phyloP scores from a whole-genome alignment of 2,888 invertebrate species.

The Antheraea assamensis region DNA sequence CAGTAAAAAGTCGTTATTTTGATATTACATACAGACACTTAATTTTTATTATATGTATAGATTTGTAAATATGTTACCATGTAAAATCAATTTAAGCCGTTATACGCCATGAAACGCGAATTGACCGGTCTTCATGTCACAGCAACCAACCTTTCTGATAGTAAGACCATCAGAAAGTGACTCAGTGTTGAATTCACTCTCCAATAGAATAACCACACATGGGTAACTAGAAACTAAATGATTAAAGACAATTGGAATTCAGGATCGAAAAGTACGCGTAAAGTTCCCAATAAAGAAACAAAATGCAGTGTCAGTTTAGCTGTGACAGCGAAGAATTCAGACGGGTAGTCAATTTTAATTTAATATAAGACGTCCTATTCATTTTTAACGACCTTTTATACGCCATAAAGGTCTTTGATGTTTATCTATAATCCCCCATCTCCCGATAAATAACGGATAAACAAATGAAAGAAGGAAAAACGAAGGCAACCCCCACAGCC shows the following conservation, averaged over 20 bases:
- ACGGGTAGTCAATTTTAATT: conserved; percentile 14
- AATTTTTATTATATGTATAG: too few species aligned
- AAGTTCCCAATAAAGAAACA: not conserved
- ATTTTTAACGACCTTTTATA: conserved; percentile 16
- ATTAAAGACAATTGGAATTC: not conserved
- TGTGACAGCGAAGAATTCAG: conserved; percentile 8
- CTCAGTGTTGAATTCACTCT: not conserved
- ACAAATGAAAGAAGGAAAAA: conserved; percentile 67
- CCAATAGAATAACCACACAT: not conserved
- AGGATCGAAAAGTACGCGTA: not conserved
- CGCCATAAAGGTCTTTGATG: conserved; percentile 62
- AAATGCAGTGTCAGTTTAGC: not conserved
- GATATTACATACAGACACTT: too few species aligned
- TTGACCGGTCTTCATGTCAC: too few species aligned
- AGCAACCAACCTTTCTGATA: too few species aligned
- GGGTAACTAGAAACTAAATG: not conserved
- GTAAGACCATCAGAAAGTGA: not conserved
- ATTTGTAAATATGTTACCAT: too few species aligned
- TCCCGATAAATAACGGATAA: conserved; percentile 72
- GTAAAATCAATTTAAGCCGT: too few species aligned
- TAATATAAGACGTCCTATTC: conserved; percentile 14
- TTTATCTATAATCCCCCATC: conserved; percentile 70
- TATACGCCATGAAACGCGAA: too few species aligned
- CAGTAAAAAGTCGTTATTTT: too few species aligned
- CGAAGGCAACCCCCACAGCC: conserved; percentile 36